Base-by-base conservation (phyloP, 2,113 vertebrate genomes). In the Cyprinodon variegatus region DNA sequence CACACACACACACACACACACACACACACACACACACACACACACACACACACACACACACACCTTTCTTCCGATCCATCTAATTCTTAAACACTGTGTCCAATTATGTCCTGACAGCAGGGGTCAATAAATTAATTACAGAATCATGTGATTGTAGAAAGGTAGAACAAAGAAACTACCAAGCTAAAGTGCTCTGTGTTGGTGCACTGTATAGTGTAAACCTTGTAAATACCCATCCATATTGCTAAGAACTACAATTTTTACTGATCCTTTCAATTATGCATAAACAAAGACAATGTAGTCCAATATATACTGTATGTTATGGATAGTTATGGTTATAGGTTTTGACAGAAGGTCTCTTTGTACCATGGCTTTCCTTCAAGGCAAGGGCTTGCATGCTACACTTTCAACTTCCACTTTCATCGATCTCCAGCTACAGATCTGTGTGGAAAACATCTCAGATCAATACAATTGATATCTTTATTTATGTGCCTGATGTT, bases 61-160 rank as follows among this genome's bases (percentile, higher is more conserved):
- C 72, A 43, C 77, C 67, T 83, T 85, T 76, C 86, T 76, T 70
- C 78, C 87, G 87, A 90, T 89, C 82, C 57, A 75, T 83, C 86
- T 92, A 90, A 91, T 93, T 88, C 83, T 88, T 92, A 91, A 92
- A 92, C 91, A 91, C 86, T 87, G 89, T 92, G 88, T 90, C 89
- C 90, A 91, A 92, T 91, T 93, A 93, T 83, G 82, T 72, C 82
- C 82, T 86, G 91, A 91, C 92, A 91, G 89, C 83, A 91, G 91
- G 91, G 90, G 92, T 93, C 92, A 93, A 90, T 92, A 90, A 90
- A 90, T 88, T 91, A 88, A 93, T 92, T 93, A 92, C 88, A 82
- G 81, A 91, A 91, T 77, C 83, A 77, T 78, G 82, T 76, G 91
- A 91, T 90, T 84, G 91, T 90, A 91, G 84, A 75, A 79, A 76